phyloP scores from a whole-genome alignment of 37 sponge, comb jelly and placozoan genomes.

The Halichondria panicea region DNA sequence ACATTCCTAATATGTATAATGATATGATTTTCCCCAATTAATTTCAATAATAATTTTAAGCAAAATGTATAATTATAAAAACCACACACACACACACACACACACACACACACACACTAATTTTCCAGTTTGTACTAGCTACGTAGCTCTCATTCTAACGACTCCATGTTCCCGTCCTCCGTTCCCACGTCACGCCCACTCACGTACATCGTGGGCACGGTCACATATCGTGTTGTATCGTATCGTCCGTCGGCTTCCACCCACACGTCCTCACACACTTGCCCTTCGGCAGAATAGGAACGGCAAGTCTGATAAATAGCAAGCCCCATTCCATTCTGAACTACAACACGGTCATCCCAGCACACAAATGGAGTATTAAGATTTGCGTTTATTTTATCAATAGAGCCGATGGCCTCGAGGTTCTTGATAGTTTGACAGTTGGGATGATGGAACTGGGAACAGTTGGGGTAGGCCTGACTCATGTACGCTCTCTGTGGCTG shows the following conservation, averaged over 20 bases:
- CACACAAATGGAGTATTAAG: constrained; percentile 11
- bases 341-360: background rate
- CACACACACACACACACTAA: no score
- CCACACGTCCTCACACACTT: constrained; percentile 29
- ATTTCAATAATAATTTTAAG: background rate
- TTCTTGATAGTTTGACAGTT: background rate
- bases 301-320: constrained; percentile 36
- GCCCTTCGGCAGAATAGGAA: background rate
- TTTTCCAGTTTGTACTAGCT: no score
- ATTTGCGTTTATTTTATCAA: background rate
- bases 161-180: no score
- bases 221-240: background rate
- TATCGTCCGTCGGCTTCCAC: constrained; percentile 1
- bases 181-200: no score
- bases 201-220: constrained; percentile 4
- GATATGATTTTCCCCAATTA: background rate
- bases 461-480: constrained; percentile 18
- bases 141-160: no score
- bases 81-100: background rate
- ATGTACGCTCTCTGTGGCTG: constrained; percentile 16
- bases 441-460: constrained; percentile 25
- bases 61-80: background rate
- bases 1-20: background rate
- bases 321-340: background rate
- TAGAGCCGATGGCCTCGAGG: constrained; percentile 3